Conservation (phyloP, 2,888 invertebrate species). For the Temnothorax rugatulus region DNA sequence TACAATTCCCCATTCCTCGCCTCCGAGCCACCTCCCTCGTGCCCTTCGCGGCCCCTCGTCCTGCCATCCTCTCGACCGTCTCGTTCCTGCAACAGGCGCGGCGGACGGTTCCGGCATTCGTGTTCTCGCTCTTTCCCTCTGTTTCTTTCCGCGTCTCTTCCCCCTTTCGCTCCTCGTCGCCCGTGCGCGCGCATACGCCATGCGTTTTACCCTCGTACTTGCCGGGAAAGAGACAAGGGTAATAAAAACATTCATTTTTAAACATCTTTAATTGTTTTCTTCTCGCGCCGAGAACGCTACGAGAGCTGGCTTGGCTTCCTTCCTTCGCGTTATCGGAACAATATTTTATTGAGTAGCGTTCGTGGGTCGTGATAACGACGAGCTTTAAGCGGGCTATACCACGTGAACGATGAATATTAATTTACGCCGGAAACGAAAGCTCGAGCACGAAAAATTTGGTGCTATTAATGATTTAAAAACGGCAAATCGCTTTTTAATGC, state of each 20-base stretch:
- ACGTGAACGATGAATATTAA: slow-evolving; percentile 39
- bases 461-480: slow-evolving; percentile 47
- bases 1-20: slow-evolving; percentile 86
- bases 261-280: slow-evolving; percentile 74
- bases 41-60: slow-evolving; percentile 49
- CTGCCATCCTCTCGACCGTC: slow-evolving; percentile 66
- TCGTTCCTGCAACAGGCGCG: slow-evolving; percentile 69
- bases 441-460: slow-evolving; percentile 33
- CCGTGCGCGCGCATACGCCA: slow-evolving; percentile 73
- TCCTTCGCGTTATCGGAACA: slow-evolving; percentile 5
- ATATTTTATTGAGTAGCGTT: slow-evolving; percentile 34
- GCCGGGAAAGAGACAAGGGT: slow-evolving; percentile 61
- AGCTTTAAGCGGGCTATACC: not conserved
- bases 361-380: slow-evolving; percentile 1
- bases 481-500: slow-evolving; percentile 51
- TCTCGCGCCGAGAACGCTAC: slow-evolving; percentile 8
- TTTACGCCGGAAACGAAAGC: slow-evolving; percentile 25
- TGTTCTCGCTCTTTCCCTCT: slow-evolving; percentile 73
- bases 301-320: not conserved
- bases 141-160: slow-evolving; percentile 58
- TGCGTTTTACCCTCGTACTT: slow-evolving; percentile 71
- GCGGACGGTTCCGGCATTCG: slow-evolving; percentile 73
- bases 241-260: slow-evolving; percentile 79
- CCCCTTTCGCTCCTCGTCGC: slow-evolving; percentile 56
- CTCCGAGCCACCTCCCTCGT: slow-evolving; percentile 70